Conservation (phyloP, 2,113 vertebrate genomes). For the Panthera tigris region DNA sequence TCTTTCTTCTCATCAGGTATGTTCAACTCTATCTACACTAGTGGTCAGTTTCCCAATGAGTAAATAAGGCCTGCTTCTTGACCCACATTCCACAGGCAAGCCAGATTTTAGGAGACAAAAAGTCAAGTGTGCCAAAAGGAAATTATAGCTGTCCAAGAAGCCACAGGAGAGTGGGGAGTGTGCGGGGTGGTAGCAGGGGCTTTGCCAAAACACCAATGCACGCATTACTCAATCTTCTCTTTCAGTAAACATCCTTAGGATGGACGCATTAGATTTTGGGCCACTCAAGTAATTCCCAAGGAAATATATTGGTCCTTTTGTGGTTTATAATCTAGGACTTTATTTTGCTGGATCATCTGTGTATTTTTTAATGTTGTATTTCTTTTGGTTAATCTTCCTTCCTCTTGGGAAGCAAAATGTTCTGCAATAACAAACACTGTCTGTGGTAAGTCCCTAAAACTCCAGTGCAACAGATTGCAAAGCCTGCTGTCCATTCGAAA, state of each 20-base stretch:
- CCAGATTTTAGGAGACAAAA: slow-evolving; percentile 64
- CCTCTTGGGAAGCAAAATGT: slow-evolving; percentile 68
- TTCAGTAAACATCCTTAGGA: slow-evolving; percentile 38
- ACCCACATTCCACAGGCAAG: slow-evolving; percentile 74
- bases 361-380: slow-evolving; percentile 74
- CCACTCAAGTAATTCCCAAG: slow-evolving; percentile 54
- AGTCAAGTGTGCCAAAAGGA: slow-evolving; percentile 56
- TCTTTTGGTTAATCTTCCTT: slow-evolving; percentile 63
- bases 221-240: slow-evolving; percentile 48
- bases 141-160: slow-evolving; percentile 68
- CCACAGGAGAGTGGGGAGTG: neutral
- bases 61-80: slow-evolving; percentile 73
- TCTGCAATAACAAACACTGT: slow-evolving; percentile 71
- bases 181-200: neutral
- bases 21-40: neutral
- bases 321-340: slow-evolving; percentile 60
- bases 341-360: slow-evolving; percentile 76
- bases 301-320: slow-evolving; percentile 46
- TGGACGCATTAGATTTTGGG: slow-evolving; percentile 41
- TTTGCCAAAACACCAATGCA: slow-evolving; percentile 32
- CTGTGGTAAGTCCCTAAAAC: slow-evolving; percentile 77
- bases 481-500: slow-evolving; percentile 30
- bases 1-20: slow-evolving; percentile 22
- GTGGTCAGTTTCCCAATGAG: slow-evolving; percentile 39
- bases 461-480: slow-evolving; percentile 55